phyloP scores from a whole-genome alignment of 1,140 invertebrate genomes.

The Helicorthomorpha holstii region DNA sequence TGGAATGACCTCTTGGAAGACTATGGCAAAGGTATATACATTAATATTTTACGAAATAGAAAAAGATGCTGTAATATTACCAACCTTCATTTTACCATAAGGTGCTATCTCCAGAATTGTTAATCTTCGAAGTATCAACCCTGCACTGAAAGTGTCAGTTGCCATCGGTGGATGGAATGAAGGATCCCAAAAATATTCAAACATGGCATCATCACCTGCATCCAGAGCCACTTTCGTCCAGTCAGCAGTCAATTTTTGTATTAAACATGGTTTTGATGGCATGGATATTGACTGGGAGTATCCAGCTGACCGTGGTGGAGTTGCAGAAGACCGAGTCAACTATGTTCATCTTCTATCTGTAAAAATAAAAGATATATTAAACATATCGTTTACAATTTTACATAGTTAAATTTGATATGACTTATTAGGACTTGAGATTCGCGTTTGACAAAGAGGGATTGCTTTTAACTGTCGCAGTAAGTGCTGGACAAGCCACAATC shows the following conservation, averaged over 20 bases:
- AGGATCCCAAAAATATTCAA: slow-evolving; percentile 59
- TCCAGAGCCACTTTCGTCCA: no score
- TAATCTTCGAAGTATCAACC: slow-evolving; percentile 63
- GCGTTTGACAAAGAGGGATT: background rate
- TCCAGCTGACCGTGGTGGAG: background rate
- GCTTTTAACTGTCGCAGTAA: slow-evolving; percentile 19
- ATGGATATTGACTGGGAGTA: no score
- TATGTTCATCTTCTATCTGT: background rate
- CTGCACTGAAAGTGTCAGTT: slow-evolving; percentile 52
- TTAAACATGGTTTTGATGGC: no score
- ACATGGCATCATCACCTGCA: no score
- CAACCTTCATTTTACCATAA: no score
- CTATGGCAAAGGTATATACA: slow-evolving; percentile 24
- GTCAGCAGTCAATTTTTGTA: no score
- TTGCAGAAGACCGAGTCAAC: background rate
- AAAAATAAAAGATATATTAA: background rate
- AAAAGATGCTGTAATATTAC: background rate
- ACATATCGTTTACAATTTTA: background rate
- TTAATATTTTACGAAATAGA: background rate
- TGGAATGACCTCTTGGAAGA: slow-evolving; percentile 40
- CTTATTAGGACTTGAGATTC: background rate
- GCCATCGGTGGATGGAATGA: slow-evolving; percentile 82
- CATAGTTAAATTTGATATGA: background rate
- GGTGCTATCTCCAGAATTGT: slow-evolving; percentile 90
- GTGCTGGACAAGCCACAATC: slow-evolving; percentile 19